Evolutionary conservation across 2,797 vertebrate genomes (phyloP).

Genomic region (Macropus fuliginosus): DNA sequence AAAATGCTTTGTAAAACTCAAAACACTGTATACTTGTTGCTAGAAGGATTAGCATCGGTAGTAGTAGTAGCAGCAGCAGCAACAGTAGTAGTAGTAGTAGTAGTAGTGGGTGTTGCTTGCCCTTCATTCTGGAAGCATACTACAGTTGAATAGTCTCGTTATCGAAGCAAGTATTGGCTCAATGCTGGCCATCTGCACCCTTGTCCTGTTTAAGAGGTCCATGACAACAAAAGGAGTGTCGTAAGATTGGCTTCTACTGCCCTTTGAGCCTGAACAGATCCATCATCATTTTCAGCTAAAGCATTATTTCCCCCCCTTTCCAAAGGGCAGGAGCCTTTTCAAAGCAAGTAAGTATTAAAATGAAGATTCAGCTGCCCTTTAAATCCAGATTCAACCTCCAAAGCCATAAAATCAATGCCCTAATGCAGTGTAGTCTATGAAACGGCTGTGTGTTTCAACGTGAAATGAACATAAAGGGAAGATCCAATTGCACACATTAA

Average conservation of each 20-base stretch:
- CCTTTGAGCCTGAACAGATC: background rate
- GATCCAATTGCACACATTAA: background rate
- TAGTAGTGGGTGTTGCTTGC: background rate
- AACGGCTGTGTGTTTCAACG: background rate
- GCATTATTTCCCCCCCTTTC: background rate
- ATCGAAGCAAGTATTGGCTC: background rate
- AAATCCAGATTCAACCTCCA: constrained; percentile 43
- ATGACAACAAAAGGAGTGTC: background rate
- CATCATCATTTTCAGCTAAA: constrained; percentile 42
- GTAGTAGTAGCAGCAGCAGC: background rate
- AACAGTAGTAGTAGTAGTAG: background rate
- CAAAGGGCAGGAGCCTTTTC: constrained; percentile 36
- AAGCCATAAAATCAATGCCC: constrained; percentile 22
- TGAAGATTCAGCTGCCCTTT: constrained; percentile 49
- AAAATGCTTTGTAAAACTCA: background rate
- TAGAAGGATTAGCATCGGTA: background rate
- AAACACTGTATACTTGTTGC: background rate
- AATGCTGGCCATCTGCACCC: constrained; percentile 41
- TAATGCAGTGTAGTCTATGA: constrained; percentile 30
- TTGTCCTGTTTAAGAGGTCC: background rate
- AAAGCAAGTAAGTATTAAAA: constrained; percentile 28
- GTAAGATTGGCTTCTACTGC: background rate
- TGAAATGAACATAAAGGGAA: constrained; percentile 5
- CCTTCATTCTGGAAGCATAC: constrained; percentile 24
- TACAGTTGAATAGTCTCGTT: constrained; percentile 33